Conservation (phyloP, 2,888 invertebrate genomes). For the Julus scandinavius region DNA sequence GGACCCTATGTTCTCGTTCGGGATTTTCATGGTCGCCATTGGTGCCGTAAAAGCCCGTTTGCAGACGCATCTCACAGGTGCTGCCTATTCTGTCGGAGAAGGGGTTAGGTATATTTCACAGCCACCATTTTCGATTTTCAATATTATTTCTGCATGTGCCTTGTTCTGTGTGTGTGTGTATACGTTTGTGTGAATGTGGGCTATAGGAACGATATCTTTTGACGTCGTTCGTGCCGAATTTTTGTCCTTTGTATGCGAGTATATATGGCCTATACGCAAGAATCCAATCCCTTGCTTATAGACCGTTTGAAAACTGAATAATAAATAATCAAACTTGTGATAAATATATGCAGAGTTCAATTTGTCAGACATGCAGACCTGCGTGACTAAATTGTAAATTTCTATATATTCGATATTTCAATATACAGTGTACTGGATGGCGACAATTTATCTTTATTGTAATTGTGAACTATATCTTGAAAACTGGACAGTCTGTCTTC, state of each 20-base stretch:
- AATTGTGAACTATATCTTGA: no score
- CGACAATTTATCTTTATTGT: no score
- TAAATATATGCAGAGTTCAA: no score
- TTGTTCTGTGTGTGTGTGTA: no score
- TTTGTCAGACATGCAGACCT: no score
- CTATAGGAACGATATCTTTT: not conserved
- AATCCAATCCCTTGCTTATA: not conserved
- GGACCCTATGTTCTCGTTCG: constrained; percentile 9
- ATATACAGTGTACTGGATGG: no score
- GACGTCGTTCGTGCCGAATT: not conserved
- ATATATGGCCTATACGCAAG: not conserved
- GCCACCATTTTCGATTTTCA: constrained; percentile 40
- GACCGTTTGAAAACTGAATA: no score
- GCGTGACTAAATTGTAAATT: no score
- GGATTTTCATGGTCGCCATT: constrained; percentile 45
- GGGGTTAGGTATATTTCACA: constrained; percentile 31
- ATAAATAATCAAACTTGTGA: no score
- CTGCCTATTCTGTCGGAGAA: constrained; percentile 25
- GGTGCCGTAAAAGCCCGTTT: not conserved
- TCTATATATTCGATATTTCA: no score
- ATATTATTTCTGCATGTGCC: constrained; percentile 36
- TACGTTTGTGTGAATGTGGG: not conserved
- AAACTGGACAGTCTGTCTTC: no score
- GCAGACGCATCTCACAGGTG: constrained; percentile 43
- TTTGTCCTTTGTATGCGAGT: not conserved